Conservation (phyloP, 2,113 vertebrate genomes). For the Ia io region DNA sequence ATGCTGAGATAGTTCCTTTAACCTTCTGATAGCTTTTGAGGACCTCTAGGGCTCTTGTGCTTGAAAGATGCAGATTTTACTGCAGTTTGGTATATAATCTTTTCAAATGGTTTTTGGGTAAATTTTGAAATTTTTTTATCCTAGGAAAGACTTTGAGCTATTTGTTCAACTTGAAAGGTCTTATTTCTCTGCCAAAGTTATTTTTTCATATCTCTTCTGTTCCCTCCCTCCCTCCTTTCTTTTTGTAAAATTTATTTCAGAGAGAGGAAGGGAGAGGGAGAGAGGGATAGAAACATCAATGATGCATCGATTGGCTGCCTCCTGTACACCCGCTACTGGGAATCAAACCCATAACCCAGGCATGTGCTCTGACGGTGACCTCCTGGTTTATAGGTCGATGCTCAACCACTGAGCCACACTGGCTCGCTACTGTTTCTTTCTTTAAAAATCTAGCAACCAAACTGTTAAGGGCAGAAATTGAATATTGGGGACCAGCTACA, state of each 20-base stretch:
- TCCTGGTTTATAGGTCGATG: no score
- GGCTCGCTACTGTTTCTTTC: not conserved
- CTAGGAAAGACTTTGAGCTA: not conserved
- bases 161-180: not conserved
- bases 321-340: no score
- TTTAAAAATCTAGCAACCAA: not conserved
- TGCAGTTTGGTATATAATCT: not conserved
- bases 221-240: no score
- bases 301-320: no score
- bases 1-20: not conserved
- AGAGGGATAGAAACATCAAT: no score
- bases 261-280: no score
- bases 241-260: no score
- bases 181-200: not conserved
- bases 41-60: not conserved
- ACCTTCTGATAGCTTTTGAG: not conserved
- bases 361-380: no score
- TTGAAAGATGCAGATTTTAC: not conserved
- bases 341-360: no score
- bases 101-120: slow-evolving; percentile 8
- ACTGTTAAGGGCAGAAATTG: no score
- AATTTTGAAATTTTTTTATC: slow-evolving; percentile 16
- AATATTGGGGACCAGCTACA: no score
- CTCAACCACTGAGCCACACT: no score
- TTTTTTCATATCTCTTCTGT: not conserved